Base-by-base conservation (phyloP, 2,888 invertebrate species). In the Blera fallax region DNA sequence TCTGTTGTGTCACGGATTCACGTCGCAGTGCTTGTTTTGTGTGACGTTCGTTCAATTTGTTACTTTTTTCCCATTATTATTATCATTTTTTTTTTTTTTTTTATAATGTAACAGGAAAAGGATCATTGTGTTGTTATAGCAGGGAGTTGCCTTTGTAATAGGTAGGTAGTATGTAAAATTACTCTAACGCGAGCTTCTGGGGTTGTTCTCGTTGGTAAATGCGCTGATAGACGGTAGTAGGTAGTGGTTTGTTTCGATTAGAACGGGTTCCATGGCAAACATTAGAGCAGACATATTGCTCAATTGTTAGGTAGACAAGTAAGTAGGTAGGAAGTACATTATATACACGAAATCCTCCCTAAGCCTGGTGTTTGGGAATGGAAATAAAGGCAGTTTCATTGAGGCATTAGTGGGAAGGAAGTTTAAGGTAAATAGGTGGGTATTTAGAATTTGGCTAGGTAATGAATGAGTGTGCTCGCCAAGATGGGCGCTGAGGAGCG, bases 11-110 rank as follows among this genome's bases (percentile, higher is more conserved):
- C 79, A 83, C 60, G 67, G 50, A 83, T 62, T 83, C 65, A 65
- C 70, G 77, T 64, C 70, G 77, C 65, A 50, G 54, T 67, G 67
- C 54, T 21, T 69, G 77, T 65, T 81, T 60, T 81, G 74, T 70
- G 54, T 65, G 67, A 78, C 60, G 67, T 84, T 85, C 70, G 69
- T 76, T 72, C 70, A 84, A 80, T 80, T 85, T 80, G 85, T 85
- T 76, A 80, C 85, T 67, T 76, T 72, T 69, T 48, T 29, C 6
- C 37, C 58, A 80, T 80, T 65, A 76, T 85, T 69, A 54, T 67
- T 73, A 52, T 34, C 60, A 58, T 72, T 58, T 50, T 27, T 54
- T 67, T 69, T 65, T 58, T 40, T 34, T 43, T 48, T 34, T 45
- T 24, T 29, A 37, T 27, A 78, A 78, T 73, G 67, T 74, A 79